Evolutionary conservation across 1,140 invertebrate species (phyloP), one percentile per base, ranked within the genome.

Genomic region (Megalonaias nervosa): DNA sequence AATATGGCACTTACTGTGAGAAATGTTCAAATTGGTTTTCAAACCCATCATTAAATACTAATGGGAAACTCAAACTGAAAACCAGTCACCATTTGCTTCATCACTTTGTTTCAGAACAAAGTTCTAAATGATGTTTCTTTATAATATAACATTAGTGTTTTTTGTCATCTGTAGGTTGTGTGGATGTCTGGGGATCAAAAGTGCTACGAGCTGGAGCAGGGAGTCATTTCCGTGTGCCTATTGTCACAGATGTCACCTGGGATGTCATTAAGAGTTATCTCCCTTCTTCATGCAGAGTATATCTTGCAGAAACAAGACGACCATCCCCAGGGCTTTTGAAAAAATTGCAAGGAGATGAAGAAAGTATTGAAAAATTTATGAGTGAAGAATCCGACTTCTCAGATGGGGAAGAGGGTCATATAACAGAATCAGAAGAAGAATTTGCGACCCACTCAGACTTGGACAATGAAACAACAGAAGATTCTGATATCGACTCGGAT

Each of bases 171-270:
- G 6, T 76, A 96, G 95, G 96, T 64, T 98, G 96, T 91, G 94
- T 95, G 26, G 95, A 98, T 92, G 88, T 95, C 12, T 98, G 96
- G 96, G 95, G 97, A 77, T 89, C 93, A 1, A 98, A 98, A 93
- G 96, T 97, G 5, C 86, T 97, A 17, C 91, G 96, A 87, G 93
- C 94, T 83, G 95, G 93, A 19, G 92, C 94, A 78, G 97, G 97
- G 17, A 94, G 95, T 26, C 96, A 98, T 89, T 98, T 98, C 87
- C 93, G 94, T 59, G 74, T 97, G 17, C 93, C 94, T 56, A 93
- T 98, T 77, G 73, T 91, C 16, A 90, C 90, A 61, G 92, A 94
- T 81, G 80, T 94, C 60, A 89, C 91, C 0, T 97, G 95, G 95
- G 88, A 92, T n/a, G 87, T 93, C 1, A 91, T 96, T 56, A 77